Evolutionary conservation across 1,140 invertebrate genomes (phyloP).

Genomic region (Drosophila sulfurigaster): DNA sequence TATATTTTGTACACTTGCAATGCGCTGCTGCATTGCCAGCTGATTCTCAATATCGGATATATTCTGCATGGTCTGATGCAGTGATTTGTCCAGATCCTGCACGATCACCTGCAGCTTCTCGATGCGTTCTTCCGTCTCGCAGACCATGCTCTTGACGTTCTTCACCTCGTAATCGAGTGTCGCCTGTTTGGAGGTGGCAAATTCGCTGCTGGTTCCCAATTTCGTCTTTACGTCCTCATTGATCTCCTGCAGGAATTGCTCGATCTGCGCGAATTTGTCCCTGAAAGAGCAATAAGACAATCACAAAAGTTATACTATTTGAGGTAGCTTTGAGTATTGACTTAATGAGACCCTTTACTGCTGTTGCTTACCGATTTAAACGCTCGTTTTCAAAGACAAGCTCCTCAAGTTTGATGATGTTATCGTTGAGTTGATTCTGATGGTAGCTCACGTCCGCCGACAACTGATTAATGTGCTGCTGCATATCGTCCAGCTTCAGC

Average conservation of each 20-base stretch:
- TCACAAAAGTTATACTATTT: too few species aligned
- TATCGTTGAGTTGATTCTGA: constrained; percentile 79
- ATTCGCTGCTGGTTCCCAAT: constrained; percentile 58
- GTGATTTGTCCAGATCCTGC: constrained; percentile 54
- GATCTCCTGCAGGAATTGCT: constrained; percentile 72
- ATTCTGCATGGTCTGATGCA: constrained; percentile 74
- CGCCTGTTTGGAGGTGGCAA: constrained; percentile 66
- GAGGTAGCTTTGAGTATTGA: not conserved
- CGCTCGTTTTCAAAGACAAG: constrained; percentile 73
- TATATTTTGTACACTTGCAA: constrained; percentile 72
- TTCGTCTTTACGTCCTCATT: constrained; percentile 75
- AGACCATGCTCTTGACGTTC: constrained; percentile 80
- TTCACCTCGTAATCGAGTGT: constrained; percentile 82
- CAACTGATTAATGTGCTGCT: constrained; percentile 73
- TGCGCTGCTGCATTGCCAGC: constrained; percentile 75
- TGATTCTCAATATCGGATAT: constrained; percentile 77
- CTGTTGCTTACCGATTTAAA: constrained; percentile 54
- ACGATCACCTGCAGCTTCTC: constrained; percentile 69
- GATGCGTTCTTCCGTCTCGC: constrained; percentile 82
- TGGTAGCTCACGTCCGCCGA: constrained; percentile 67
- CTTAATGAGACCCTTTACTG: not conserved
- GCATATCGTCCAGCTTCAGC: constrained; percentile 57
- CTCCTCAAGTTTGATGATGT: constrained; percentile 78
- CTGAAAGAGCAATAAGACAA: constrained; percentile 35
- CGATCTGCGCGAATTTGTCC: constrained; percentile 77